phyloP scores from a whole-genome alignment of 2,888 invertebrate genomes.

The Meliscaeva auricollis region DNA sequence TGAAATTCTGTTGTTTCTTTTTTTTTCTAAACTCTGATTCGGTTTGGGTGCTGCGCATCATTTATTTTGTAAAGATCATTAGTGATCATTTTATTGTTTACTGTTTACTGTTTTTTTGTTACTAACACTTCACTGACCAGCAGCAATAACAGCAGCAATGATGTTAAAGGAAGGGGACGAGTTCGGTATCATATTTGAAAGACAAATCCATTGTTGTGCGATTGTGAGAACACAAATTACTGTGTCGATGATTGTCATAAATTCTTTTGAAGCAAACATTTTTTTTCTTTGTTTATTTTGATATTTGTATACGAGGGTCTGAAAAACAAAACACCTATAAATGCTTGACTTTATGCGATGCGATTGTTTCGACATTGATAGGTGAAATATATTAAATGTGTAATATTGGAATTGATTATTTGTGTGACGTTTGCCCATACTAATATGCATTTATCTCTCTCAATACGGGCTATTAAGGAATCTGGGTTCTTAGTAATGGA shows the following conservation, averaged over 20 bases:
- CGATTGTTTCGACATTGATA: conserved; percentile 5
- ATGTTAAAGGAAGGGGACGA: neutral
- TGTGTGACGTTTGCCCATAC: conserved; percentile 45
- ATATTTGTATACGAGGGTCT: neutral
- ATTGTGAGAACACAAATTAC: conserved; percentile 68
- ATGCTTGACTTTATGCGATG: conserved; percentile 27
- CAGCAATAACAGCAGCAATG: conserved; percentile 25
- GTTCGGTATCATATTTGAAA: neutral
- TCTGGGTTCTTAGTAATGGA: neutral
- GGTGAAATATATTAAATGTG: conserved; percentile 22
- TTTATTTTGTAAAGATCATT: conserved; percentile 66
- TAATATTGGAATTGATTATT: conserved; percentile 51
- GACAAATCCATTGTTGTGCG: conserved; percentile 33
- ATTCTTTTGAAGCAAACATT: conserved; percentile 30
- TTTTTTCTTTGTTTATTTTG: neutral
- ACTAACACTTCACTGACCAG: conserved; percentile 74
- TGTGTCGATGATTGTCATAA: conserved; percentile 61
- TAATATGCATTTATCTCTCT: neutral
- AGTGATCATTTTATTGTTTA: conserved; percentile 70
- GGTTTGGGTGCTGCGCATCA: conserved; percentile 65
- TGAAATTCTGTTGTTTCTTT: neutral
- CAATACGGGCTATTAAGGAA: conserved; percentile 10
- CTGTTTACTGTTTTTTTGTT: conserved; percentile 73
- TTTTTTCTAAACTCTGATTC: conserved; percentile 32
- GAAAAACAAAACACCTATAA: neutral